These are phyloP conservation scores for Megaceryle alcyon DNA, from an alignment of 2,797 vertebrate species.

Conservation along the genomic window DNA sequence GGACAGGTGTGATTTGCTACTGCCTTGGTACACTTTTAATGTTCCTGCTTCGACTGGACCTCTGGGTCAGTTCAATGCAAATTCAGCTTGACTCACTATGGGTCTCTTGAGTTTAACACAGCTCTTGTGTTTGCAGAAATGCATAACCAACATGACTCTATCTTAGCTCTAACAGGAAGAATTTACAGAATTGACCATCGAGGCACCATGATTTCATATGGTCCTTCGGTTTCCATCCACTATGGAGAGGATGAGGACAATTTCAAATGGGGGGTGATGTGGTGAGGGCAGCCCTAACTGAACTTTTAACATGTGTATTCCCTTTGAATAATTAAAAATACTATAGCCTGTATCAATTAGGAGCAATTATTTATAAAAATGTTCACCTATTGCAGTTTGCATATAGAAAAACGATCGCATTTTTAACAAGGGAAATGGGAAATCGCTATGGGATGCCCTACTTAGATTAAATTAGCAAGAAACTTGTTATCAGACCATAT, in stretches of 20 bases:
- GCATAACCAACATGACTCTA: slow-evolving; percentile 57
- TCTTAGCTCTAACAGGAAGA: slow-evolving; percentile 66
- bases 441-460: slow-evolving; percentile 79
- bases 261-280: background rate
- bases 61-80: slow-evolving; percentile 62
- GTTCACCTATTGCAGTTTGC: slow-evolving; percentile 65
- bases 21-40: background rate
- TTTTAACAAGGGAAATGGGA: slow-evolving; percentile 81
- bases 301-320: slow-evolving; percentile 39
- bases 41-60: slow-evolving; percentile 55
- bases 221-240: slow-evolving; percentile 36
- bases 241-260: slow-evolving; percentile 16
- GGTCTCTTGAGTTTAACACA: slow-evolving; percentile 55
- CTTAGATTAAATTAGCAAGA: slow-evolving; percentile 84
- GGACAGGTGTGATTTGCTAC: slow-evolving; percentile 47
- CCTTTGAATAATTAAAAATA: slow-evolving; percentile 63
- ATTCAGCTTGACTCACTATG: slow-evolving; percentile 41
- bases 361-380: slow-evolving; percentile 77
- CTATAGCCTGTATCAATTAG: slow-evolving; percentile 59
- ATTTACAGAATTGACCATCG: slow-evolving; percentile 56
- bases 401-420: slow-evolving; percentile 67
- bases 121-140: slow-evolving; percentile 65
- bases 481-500: slow-evolving; percentile 78
- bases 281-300: background rate
- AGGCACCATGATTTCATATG: slow-evolving; percentile 44